Evolutionary conservation across 1,140 invertebrate genomes (phyloP), one percentile per base, ranked within the genome.

Genomic region (Zaprionus ghesquierei): DNA sequence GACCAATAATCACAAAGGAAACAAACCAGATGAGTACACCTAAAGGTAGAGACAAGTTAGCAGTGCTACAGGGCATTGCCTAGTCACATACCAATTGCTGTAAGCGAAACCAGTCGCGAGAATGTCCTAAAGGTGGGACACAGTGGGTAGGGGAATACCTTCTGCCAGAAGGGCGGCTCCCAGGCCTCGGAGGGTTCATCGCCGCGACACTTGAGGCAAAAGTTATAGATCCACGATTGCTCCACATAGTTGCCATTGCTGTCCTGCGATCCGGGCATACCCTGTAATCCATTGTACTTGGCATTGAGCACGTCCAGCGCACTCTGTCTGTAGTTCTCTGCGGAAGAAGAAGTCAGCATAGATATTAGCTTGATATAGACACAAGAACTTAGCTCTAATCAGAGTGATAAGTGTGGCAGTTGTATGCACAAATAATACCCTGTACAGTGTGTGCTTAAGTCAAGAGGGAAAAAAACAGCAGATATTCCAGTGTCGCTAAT

Each of bases 111-210:
- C 3, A 96, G 92, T 54, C 96, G 93, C 4, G 96, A 95, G 80
- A 96, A 95, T 84, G 96, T 95, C 56, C 96, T 93, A 90, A 96
- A 97, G 1, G 95, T 95, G 5, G 96, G 96, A 84, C 96, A 97
- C 84, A 97, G 94, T 15, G 96, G 96, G 80, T 96, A 96, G 0
- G 96, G 96, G 87, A 95, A 97, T 63, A 96, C 92, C 91, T 94
- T 94, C 72, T 94, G 94, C 96, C 96, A 97, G 54, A 94, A 93
- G 0, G 94, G 92, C 5, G 96, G 96, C 86, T 96, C 95, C 96
- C 96, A 97, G 18, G 96, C 95, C 12, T 95, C 94, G 55, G 92
- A 91, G 1, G 93, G 87, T 73, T 96, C 95, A 58, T 92, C 85
- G 22, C 84, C 90, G 46, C 89, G 82, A 44, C 91, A 92, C 70